Percentiles rank a stretch among this genome's conserved stretches.
Evolutionary conservation across 2,113 vertebrate genomes (phyloP).

Genomic region (Poecile atricapillus): DNA sequence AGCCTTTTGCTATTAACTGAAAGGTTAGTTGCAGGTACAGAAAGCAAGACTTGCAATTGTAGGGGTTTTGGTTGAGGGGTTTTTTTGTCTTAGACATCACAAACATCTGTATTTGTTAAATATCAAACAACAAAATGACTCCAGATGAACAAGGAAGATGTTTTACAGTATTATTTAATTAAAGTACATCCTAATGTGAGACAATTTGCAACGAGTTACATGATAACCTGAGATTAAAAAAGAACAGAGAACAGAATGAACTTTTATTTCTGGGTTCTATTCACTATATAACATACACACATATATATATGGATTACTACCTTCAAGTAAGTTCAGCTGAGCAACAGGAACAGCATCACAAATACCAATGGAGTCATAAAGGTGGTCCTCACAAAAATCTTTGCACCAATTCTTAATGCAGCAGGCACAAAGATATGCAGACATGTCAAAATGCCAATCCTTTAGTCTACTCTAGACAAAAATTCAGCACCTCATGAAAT

Average conservation of each 20-base stretch:
- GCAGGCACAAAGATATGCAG: not conserved
- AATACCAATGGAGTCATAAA: accelerated
- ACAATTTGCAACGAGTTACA: not conserved
- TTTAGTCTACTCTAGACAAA: not conserved
- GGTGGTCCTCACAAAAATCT: not conserved
- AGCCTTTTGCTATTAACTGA: not conserved
- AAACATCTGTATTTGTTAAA: not conserved
- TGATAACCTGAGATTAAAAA: accelerated
- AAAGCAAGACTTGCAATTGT: not conserved
- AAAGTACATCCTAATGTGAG: not conserved
- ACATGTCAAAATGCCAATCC: not conserved
- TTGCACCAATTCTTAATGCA: not conserved
- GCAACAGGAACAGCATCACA: not conserved
- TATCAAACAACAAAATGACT: not conserved
- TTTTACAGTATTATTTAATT: not conserved
- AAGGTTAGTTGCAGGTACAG: not conserved
- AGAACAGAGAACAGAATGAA: not conserved
- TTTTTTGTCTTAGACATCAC: not conserved
- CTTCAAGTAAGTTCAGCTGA: not conserved
- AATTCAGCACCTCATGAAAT: not conserved
- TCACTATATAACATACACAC: too few relatives aligned
- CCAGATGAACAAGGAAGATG: not conserved
- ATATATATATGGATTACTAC: not conserved
- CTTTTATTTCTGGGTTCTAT: not conserved
- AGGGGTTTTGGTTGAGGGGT: not conserved